Percentiles rank a stretch among this genome's conserved stretches.
Evolutionary conservation across 2,797 vertebrate genomes (phyloP).

Genomic region (Bovichtus variegatus): DNA sequence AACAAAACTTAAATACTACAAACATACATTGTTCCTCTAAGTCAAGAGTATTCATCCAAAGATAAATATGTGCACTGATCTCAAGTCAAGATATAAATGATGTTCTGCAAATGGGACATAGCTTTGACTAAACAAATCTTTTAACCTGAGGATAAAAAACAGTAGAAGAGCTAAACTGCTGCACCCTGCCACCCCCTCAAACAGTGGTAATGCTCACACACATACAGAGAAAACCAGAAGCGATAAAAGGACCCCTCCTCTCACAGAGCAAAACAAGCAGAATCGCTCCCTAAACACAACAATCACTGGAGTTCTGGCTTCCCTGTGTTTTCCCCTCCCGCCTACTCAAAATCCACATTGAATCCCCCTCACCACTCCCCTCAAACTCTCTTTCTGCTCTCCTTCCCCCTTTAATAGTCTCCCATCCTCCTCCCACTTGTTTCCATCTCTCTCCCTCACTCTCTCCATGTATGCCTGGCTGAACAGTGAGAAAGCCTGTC

Average conservation of each 20-base stretch:
- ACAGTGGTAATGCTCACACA: not conserved
- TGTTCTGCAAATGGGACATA: not conserved
- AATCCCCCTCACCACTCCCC: constrained; percentile 9
- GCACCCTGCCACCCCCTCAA: constrained; percentile 25
- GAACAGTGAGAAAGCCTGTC: constrained; percentile 74
- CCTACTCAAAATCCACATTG: constrained; percentile 14
- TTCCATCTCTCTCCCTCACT: constrained; percentile 4
- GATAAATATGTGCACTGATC: not conserved
- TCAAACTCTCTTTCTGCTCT: not conserved
- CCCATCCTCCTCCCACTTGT: constrained; percentile 15
- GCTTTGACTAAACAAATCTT: not conserved
- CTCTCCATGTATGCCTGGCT: constrained; percentile 62
- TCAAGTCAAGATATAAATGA: not conserved
- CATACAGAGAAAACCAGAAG: not conserved
- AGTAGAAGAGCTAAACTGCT: constrained; percentile 15
- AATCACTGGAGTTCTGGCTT: constrained; percentile 29
- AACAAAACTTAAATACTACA: not conserved
- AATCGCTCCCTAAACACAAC: constrained; percentile 36
- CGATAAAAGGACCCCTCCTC: constrained; percentile 22
- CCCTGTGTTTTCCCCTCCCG: constrained; percentile 22
- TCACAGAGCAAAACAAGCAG: constrained; percentile 29
- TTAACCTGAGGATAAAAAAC: not conserved
- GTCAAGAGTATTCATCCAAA: not conserved
- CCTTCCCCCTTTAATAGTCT: constrained; percentile 9
- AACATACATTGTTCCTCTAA: not conserved